Evolutionary conservation across 2,113 vertebrate species (phyloP).

Genomic region (Cebus imitator): DNA sequence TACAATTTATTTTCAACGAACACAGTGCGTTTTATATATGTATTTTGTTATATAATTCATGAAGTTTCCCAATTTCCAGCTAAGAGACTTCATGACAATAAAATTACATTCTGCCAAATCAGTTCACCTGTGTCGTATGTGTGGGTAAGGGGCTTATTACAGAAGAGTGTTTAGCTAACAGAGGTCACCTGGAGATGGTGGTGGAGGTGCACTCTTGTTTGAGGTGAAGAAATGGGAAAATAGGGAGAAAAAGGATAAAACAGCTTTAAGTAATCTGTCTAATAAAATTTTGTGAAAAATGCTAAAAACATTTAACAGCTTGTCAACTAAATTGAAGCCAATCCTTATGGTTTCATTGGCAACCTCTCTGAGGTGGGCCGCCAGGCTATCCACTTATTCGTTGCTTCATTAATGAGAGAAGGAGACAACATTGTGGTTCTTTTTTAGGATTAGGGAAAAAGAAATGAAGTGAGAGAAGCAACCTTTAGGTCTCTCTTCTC

Average conservation of each 20-base stretch:
- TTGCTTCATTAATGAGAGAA: neutral
- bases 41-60: constrained; percentile 65
- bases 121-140: neutral
- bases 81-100: constrained; percentile 36
- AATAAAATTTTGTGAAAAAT: constrained; percentile 28
- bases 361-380: neutral
- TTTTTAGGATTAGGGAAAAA: neutral
- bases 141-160: neutral
- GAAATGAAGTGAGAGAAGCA: neutral
- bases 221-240: neutral
- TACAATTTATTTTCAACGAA: constrained; percentile 47
- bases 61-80: constrained; percentile 35
- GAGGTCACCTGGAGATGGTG: neutral
- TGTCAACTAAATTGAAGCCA: neutral
- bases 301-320: neutral
- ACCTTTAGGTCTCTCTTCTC: neutral
- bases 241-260: neutral
- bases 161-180: constrained; percentile 32
- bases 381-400: neutral
- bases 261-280: neutral
- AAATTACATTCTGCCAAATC: constrained; percentile 45
- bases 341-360: neutral
- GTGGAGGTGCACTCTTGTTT: constrained; percentile 4
- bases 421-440: neutral
- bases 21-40: constrained; percentile 24